phyloP scores from a whole-genome alignment of 2,797 vertebrate species.

The Phyllotis vaccarum region DNA sequence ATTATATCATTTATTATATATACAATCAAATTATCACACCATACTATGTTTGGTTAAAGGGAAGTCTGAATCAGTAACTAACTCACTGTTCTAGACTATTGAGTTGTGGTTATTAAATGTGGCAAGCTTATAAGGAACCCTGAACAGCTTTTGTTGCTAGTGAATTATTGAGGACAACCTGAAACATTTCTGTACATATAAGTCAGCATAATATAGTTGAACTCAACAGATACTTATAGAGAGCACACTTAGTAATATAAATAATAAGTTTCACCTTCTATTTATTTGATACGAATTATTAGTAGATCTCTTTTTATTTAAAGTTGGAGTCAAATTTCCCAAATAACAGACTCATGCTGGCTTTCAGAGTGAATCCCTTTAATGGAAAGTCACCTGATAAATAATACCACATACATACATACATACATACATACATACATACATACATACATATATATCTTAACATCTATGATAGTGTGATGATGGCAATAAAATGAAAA shows the following conservation, averaged over 20 bases:
- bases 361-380: background rate
- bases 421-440: background rate
- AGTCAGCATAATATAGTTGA: background rate
- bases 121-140: background rate
- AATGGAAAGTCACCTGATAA: background rate
- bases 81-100: background rate
- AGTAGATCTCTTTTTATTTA: background rate
- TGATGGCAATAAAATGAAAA: background rate
- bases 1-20: background rate
- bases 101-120: background rate
- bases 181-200: slow-evolving; percentile 11
- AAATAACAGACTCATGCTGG: background rate
- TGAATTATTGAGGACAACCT: background rate
- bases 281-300: slow-evolving; percentile 30
- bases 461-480: background rate
- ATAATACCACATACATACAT: background rate
- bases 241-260: background rate
- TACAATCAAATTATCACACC: background rate
- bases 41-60: background rate
- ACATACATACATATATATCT: background rate
- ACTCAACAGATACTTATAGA: background rate
- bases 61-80: slow-evolving; percentile 12
- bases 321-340: background rate
- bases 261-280: background rate
- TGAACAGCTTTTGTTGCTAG: background rate